Conservation (phyloP, 2,888 invertebrate genomes). For the Ormyrus nitidulus region DNA sequence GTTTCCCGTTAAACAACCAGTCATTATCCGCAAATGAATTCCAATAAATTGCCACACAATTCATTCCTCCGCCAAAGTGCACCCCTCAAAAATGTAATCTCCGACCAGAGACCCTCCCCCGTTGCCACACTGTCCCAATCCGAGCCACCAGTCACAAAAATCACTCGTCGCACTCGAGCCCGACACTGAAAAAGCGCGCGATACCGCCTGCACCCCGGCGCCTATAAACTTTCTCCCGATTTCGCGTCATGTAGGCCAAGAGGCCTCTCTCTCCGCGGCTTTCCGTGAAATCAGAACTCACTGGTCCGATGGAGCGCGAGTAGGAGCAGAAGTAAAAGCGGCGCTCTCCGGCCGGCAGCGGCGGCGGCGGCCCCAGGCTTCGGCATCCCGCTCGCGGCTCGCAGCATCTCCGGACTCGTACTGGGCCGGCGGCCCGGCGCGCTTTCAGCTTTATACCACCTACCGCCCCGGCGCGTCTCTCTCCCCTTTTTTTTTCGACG, state of each 20-base stretch:
- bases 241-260: slow-evolving; percentile 63
- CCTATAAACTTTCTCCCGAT: slow-evolving; percentile 61
- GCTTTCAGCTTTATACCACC: slow-evolving; percentile 73
- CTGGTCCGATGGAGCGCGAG: slow-evolving; percentile 11
- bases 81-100: no score
- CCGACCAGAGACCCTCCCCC: no score
- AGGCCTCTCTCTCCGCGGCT: background rate
- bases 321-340: background rate
- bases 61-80: no score
- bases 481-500: background rate
- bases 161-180: no score
- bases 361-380: slow-evolving; percentile 55
- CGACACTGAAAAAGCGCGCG: no score
- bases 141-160: no score
- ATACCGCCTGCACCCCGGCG: no score
- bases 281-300: slow-evolving; percentile 15
- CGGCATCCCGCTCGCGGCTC: slow-evolving; percentile 70
- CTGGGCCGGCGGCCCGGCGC: slow-evolving; percentile 71
- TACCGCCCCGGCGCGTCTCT: slow-evolving; percentile 54
- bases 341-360: background rate
- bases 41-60: no score
- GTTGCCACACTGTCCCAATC: no score
- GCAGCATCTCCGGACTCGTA: slow-evolving; percentile 66
- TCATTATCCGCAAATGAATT: no score
- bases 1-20: no score